These are phyloP conservation scores for Hirtodrosophila confusa DNA, from an alignment of 2,888 invertebrate genomes.

Conservation along the genomic window DNA sequence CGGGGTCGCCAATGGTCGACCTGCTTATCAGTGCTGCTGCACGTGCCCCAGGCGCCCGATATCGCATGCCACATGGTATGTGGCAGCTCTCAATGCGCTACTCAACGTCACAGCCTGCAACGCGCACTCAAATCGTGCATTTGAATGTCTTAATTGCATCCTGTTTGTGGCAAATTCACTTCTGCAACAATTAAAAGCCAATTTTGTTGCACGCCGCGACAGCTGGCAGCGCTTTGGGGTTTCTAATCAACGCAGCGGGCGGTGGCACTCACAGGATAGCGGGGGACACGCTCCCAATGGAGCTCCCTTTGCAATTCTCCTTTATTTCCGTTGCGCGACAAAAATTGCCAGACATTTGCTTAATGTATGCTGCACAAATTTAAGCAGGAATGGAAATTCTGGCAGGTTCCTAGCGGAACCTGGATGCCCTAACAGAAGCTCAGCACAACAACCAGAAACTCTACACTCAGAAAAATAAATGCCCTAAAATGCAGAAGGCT, in stretches of 20 bases:
- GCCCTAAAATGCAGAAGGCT: no score
- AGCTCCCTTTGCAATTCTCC: slow-evolving; percentile 37
- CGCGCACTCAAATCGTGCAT: slow-evolving; percentile 42
- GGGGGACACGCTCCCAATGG: slow-evolving; percentile 4
- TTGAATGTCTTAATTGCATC: slow-evolving; percentile 76
- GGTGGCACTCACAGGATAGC: slow-evolving; percentile 9
- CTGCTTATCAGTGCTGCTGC: slow-evolving; percentile 45
- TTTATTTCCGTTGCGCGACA: slow-evolving; percentile 62
- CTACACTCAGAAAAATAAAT: no score
- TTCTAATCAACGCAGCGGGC: slow-evolving; percentile 65
- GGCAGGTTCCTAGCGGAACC: no score
- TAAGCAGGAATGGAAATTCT: slow-evolving; percentile 1
- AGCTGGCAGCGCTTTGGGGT: slow-evolving; percentile 54
- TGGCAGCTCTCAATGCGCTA: slow-evolving; percentile 5
- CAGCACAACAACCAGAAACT: no score
- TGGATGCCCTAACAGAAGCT: no score
- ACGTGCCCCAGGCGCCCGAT: slow-evolving; percentile 33
- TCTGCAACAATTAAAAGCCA: slow-evolving; percentile 75
- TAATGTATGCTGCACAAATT: slow-evolving; percentile 27
- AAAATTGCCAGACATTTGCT: slow-evolving; percentile 45
- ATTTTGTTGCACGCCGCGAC: slow-evolving; percentile 56
- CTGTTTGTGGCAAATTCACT: slow-evolving; percentile 72
- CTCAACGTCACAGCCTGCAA: slow-evolving; percentile 4
- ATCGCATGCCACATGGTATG: slow-evolving; percentile 4
- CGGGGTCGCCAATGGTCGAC: slow-evolving; percentile 22